Evolutionary conservation across 2,113 vertebrate genomes (phyloP), one percentile per base, ranked within the genome.

Genomic region (Sander lucioperca): DNA sequence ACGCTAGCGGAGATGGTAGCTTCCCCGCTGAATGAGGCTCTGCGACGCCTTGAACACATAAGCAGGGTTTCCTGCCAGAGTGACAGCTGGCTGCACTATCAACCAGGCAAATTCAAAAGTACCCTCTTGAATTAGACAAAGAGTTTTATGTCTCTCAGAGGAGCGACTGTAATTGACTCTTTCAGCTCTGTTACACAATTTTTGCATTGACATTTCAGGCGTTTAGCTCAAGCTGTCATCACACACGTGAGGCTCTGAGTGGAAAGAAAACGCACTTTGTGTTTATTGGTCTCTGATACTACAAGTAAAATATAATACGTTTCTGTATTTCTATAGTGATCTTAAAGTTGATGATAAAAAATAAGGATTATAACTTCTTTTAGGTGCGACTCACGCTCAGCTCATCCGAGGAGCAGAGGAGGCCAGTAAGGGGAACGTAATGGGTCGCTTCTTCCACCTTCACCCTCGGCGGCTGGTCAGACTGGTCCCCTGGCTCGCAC

Each of bases 331-430:
- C 33, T 13, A 43, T 3, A 30, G 21, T 4, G 30, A 61, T 33
- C 57, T 27, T 15, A 15, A 14, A 15, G 27, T 16, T 33, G 19
- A 43, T n/a, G 61, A 23, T 43, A 10, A 13, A n/a, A 64, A 72
- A 21, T 13, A 8, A 64, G 5, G 9, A 23, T 25, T 56, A 0
- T 21, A 5, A 4, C 25, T 21, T 39, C 36, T 21, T 61, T 36
- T 39, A 96, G 95, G 95, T 59, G 95, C 95, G 1, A 95, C 95
- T 25, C 95, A 96, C 53, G 56, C 83, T 39, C 95, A 96, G 93
- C 93, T 96, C 64, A 93, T 96, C 72, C 76, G 33, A 0, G 95
- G 95, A 2, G 94, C 94, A 0, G 77, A 91, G 68, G 75, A 88
- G 85, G 94, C 94, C 68, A 95, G 94, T 10, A 10, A 39, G 1